phyloP scores from a whole-genome alignment of 37 sponge, comb jelly and placozoan genomes.

The Mnemiopsis leidyi region DNA sequence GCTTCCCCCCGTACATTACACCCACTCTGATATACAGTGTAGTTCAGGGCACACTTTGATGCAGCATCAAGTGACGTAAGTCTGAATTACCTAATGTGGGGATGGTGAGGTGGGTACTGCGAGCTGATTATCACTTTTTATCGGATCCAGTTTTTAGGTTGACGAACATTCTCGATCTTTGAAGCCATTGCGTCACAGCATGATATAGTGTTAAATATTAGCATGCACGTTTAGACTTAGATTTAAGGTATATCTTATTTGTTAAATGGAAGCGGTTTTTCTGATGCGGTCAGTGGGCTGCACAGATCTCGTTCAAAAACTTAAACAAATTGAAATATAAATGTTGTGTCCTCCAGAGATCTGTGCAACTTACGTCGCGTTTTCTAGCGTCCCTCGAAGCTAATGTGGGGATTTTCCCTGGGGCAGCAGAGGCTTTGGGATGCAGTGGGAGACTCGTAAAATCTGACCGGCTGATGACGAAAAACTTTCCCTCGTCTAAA shows the following conservation, averaged over 20 bases:
- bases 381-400: constrained; percentile 51
- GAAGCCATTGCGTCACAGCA: background rate
- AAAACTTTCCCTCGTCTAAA: constrained; percentile 17
- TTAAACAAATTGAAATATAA: background rate
- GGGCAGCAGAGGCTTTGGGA: constrained; percentile 65
- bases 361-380: background rate
- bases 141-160: background rate
- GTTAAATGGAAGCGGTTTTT: constrained; percentile 43
- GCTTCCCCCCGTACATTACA: background rate
- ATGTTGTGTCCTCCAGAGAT: background rate
- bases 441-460: background rate
- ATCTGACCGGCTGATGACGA: constrained; percentile 44
- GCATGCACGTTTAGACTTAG: constrained; percentile 59
- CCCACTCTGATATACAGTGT: background rate
- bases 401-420: constrained; percentile 54
- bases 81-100: too few relatives aligned
- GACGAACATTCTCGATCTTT: background rate
- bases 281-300: constrained; percentile 63
- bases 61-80: background rate
- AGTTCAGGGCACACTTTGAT: background rate
- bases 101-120: too few relatives aligned
- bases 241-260: constrained; percentile 35
- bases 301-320: background rate
- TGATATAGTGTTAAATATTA: constrained; percentile 3
- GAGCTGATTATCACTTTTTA: too few relatives aligned